Evolutionary conservation across 2,797 vertebrate genomes (phyloP), one percentile per base, ranked within the genome.

Genomic region (Malacoctenus gilli): DNA sequence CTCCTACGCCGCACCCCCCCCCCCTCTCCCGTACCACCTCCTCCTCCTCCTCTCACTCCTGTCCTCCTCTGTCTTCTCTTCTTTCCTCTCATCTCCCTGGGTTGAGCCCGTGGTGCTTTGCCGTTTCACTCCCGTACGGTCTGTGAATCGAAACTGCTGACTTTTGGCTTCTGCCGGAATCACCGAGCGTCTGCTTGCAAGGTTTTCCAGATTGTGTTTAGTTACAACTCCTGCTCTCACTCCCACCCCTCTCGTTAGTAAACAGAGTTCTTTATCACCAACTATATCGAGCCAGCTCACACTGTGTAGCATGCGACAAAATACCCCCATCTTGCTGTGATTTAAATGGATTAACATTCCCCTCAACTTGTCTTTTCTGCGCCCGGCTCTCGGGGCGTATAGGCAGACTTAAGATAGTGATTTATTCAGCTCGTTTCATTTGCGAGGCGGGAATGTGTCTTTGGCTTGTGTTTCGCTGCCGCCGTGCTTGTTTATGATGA

Each of bases 401-500:
- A 72, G 76, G 67, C 68, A 66, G 74, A 70, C 65, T 80, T 76
- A 75, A 79, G 64, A 72, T 64, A 44, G 60, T 79, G 85, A 85
- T 89, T 85, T 79, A 83, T 87, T 79, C 72, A 46, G 23, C 60
- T 42, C 11, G 21, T 65, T 77, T 75, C 65, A 69, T 80, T 77
- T 58, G 54, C 59, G 9, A 56, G 47, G 39, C 67, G 28, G 48
- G 66, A 66, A 75, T 73, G 60, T 56, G 50, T 79, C 80, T 75
- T 37, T 53, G 60, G 35, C 41, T 62, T 53, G 65, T 52, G 11
- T 82, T 50, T 79, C 63, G 52, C 67, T 57, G 61, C 59, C 72
- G 63, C 53, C 13, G 14, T 44, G 71, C 77, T 83, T 85, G 80
- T 89, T 84, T 85, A 85, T 91, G 90, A 91, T 85, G 82, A 84